phyloP scores from a whole-genome alignment of 1,140 invertebrate species.

The Lepidostoma basale region DNA sequence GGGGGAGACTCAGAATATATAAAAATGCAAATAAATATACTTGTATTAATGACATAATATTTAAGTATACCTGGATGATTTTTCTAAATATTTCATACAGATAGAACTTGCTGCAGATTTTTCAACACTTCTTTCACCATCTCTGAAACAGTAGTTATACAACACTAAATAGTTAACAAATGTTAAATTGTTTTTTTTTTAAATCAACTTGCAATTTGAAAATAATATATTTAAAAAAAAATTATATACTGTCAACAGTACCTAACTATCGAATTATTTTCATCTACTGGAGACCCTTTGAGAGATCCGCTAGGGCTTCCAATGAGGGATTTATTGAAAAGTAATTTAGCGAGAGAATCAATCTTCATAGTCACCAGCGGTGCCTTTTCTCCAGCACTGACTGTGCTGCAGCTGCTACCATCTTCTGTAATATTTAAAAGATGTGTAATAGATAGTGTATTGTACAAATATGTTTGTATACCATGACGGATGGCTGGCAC shows the following conservation, averaged over 20 bases:
- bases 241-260: constrained; percentile 16
- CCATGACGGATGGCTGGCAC: too few species aligned
- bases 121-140: constrained; percentile 33
- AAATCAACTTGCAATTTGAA: background rate
- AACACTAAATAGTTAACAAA: background rate
- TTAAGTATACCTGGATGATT: constrained; percentile 33
- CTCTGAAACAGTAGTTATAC: constrained; percentile 17
- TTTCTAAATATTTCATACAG: constrained; percentile 40
- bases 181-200: background rate
- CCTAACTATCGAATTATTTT: constrained; percentile 34
- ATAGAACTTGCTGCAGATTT: constrained; percentile 35
- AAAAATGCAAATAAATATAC: background rate
- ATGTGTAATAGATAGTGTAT: constrained; percentile 12
- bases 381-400: constrained; percentile 54
- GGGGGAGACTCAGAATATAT: too few species aligned
- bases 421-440: constrained; percentile 47
- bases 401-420: constrained; percentile 9
- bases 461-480: constrained; percentile 29
- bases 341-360: constrained; percentile 67
- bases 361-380: constrained; percentile 65
- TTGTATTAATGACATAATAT: background rate
- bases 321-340: constrained; percentile 65
- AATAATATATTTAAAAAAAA: background rate
- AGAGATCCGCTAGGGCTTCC: constrained; percentile 51
- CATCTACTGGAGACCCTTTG: constrained; percentile 56